Conservation (phyloP, 2,797 vertebrate species). For the Acanthurus tractus region DNA sequence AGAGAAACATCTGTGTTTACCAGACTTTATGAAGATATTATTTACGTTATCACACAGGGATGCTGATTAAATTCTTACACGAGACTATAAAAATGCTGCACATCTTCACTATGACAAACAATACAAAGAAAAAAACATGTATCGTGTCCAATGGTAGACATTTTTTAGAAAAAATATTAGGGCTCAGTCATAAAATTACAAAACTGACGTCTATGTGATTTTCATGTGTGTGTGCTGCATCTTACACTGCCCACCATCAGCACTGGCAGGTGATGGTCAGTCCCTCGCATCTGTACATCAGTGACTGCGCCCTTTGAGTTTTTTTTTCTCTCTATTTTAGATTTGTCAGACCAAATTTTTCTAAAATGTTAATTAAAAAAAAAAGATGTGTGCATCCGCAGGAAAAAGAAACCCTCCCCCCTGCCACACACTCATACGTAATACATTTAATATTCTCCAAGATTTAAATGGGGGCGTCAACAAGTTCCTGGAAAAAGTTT, state of each 20-base stretch:
- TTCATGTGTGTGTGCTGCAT: too few relatives aligned
- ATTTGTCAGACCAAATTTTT: slow-evolving; percentile 5
- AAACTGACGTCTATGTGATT: too few relatives aligned
- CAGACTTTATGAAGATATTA: neutral
- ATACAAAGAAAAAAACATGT: neutral
- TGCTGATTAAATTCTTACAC: neutral
- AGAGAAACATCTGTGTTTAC: too few relatives aligned
- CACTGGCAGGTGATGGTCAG: too few relatives aligned
- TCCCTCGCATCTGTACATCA: too few relatives aligned
- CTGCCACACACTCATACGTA: neutral
- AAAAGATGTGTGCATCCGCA: neutral
- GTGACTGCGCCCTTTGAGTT: too few relatives aligned
- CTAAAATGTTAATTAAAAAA: neutral
- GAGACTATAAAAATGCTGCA: slow-evolving; percentile 7
- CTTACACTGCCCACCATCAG: too few relatives aligned
- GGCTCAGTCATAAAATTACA: too few relatives aligned
- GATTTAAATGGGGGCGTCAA: neutral
- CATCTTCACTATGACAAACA: slow-evolving; percentile 2
- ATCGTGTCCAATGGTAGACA: neutral
- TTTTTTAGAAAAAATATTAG: neutral
- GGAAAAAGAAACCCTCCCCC: neutral
- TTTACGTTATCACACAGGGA: neutral
- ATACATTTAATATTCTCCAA: neutral
- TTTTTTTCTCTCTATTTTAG: neutral
- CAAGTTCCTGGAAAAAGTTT: neutral